Evolutionary conservation across 2,797 vertebrate genomes (phyloP), one percentile per base, ranked within the genome.

Genomic region (Falco cherrug): DNA sequence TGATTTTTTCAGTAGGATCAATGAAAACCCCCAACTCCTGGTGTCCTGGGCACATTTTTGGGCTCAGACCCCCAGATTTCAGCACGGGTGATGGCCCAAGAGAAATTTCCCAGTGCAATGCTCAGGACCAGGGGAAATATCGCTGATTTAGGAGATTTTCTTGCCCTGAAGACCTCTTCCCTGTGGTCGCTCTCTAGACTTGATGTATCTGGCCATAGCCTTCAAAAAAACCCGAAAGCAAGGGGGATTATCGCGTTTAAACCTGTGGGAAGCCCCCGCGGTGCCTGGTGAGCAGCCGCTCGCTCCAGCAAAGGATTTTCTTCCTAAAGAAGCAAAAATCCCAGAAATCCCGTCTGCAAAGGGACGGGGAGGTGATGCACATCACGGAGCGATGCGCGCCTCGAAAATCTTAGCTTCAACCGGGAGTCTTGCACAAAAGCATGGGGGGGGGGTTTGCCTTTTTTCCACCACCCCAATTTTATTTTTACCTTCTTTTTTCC

Each of bases 51-150:
- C 18, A 17, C 1, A 0, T 22, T 79, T 87, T 53, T 35, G 80
- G 59, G 63, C 39, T 93, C 43, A 67, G 57, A 81, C 11, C 5
- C 3, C 1, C 37, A 9, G 21, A 21, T 87, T 71, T 35, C 59
- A 39, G 20, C 16, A 5, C 0, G 1, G 20, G 21, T 4, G 20
- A 28, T 0, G 4, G 53, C 0, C 0, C 9, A 17, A 37, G 31
- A 64, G 60, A 76, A 48, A 39, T 73, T 76, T 65, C n/a, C 8
- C 64, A 10, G 41, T 4, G 13, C 78, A 63, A 47, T 0, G 1
- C 12, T 6, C 0, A 82, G 35, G 61, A 75, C 25, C 0, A 4
- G 21, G 33, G 6, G 3, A 75, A 88, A 82, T 76, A 16, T 33
- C 41, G 71, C 28, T 64, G 35, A 43, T 76, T 76, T 37, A 2